Evolutionary conservation across 30 jellyfish, hydroid and myxozoan genomes (phyloP), one percentile per base, ranked within the genome.

Genomic region (Hydractinia echinata): DNA sequence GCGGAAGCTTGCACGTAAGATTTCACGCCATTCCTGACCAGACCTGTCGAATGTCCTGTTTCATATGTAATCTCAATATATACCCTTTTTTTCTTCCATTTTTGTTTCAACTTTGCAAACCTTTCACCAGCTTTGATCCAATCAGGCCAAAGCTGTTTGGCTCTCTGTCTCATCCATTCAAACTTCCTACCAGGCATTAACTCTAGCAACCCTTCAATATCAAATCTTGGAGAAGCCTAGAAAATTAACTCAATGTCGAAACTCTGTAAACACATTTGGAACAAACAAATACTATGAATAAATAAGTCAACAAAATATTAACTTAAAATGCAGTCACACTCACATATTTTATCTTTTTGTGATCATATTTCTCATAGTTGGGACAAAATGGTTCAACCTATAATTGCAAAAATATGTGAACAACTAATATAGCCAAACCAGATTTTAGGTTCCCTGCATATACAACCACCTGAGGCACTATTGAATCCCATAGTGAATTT

Each of bases 141-240:
- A 30, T 85, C 86, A 54, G 89, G 88, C 97, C 97, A 91, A 53
- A 79, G 39, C 13, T 68, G 88, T 18, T 48, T 69, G 2, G 88
- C 90, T 60, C 97, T 85, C 60, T 66, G 79, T 8, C 86, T 76
- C 67, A 86, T 52, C 97, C 97, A 91, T 4, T 72, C 84, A 79
- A 52, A 91, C 76, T 61, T 66, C 8, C 71, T 21, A 0, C 72
- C 56, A 62, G 97, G 81, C 60, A 91, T 49, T 5, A 85, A 9
- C 7, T 79, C 66, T 14, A 91, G 73, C 55, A 83, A 58, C 10
- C 97, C 97, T 14, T 79, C 88, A 53, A 91, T 53, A 51, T 86
- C 94, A 53, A 53, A 73, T 30, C 87, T 81, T 6, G 94, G 94
- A 58, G 76, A 79, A 16, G 90, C 82, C 96, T 89, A 73, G 67